These are phyloP conservation scores for Argyresthia goedartella DNA, from an alignment of 2,888 invertebrate genomes.

Conservation along the genomic window DNA sequence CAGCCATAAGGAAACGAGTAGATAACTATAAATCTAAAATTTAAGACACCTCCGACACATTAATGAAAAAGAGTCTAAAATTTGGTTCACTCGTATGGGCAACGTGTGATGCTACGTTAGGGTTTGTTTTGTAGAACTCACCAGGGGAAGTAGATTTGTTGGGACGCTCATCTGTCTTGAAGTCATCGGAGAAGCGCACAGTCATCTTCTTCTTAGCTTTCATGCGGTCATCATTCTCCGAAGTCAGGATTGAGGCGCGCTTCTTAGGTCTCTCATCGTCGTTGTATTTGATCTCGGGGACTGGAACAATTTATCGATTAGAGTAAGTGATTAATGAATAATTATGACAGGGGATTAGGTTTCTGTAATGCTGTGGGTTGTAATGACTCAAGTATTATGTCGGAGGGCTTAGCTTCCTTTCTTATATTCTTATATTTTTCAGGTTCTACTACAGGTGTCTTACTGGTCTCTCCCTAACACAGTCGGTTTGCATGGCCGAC, in stretches of 20 bases:
- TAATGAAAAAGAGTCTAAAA: too few species aligned
- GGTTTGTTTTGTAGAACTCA: slow-evolving; percentile 23
- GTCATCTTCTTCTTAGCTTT: slow-evolving; percentile 59
- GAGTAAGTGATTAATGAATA: neutral
- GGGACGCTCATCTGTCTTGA: slow-evolving; percentile 45
- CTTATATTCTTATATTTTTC: too few species aligned
- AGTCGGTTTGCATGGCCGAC: too few species aligned
- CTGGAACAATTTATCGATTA: neutral
- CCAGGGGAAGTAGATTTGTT: slow-evolving; percentile 52
- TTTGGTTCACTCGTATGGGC: too few species aligned
- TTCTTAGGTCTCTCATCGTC: slow-evolving; percentile 60
- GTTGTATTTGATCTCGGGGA: neutral
- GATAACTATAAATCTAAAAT: too few species aligned
- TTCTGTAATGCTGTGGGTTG: too few species aligned
- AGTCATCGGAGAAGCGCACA: slow-evolving; percentile 51
- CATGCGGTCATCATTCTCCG: slow-evolving; percentile 52
- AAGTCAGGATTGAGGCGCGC: slow-evolving; percentile 51
- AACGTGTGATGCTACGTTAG: neutral
- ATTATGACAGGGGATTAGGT: neutral
- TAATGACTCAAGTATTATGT: too few species aligned
- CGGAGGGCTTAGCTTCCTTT: too few species aligned
- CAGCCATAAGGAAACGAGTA: too few species aligned
- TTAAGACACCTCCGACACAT: too few species aligned
- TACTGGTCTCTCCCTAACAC: too few species aligned
- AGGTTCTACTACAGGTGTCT: too few species aligned